Evolutionary conservation across 37 sponge, comb jelly and placozoan species (phyloP), one percentile per base, ranked within the genome.

Genomic region (Geodia barretti): DNA sequence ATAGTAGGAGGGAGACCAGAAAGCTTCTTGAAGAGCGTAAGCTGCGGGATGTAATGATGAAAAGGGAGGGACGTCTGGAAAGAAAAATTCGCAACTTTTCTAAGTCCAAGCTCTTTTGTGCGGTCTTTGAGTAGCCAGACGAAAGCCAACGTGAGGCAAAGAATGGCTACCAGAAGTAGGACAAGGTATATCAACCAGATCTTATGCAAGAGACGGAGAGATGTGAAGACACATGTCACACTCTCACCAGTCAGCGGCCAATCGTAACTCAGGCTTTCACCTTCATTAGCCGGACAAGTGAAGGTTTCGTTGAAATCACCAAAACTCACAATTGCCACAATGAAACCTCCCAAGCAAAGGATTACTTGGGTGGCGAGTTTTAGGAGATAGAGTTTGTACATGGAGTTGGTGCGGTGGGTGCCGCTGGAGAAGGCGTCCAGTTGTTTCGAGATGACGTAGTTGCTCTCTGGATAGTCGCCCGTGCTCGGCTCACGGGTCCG

Each of bases 181-280:
- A 91, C 70, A 33, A 86, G n/a, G 42, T 91, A 77, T 4, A 63
- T 71, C 35, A 77, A 71, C n/a, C 87, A 33, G 41, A 91, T 77
- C 35, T 74, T 58, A 1, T 60, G 64, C 5, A 91, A 47, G n/a
- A 91, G 79, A 8, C 75, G 60, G 58, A 91, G 54, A 29, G 87
- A 79, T 28, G 92, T 79, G 69, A 91, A 86, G 2, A 86, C 79
- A 73, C 92, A 91, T 17, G 36, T 23, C 0, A 83, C 83, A 30
- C 70, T 70, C 5, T 64, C 4, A 34, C 23, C 28, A 23, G 73
- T 65, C 4, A 84, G 32, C 1, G 85, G 85, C 85, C 85, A 84
- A 25, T 75, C 66, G 0, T 68, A 68, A 3, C 5, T 42, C 38
- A 70, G 78, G 14, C 24, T 34, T n/a, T 41, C 65, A 25, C 25